phyloP scores from a whole-genome alignment of 2,797 vertebrate genomes.

The Enteromius thamalakanensis region DNA sequence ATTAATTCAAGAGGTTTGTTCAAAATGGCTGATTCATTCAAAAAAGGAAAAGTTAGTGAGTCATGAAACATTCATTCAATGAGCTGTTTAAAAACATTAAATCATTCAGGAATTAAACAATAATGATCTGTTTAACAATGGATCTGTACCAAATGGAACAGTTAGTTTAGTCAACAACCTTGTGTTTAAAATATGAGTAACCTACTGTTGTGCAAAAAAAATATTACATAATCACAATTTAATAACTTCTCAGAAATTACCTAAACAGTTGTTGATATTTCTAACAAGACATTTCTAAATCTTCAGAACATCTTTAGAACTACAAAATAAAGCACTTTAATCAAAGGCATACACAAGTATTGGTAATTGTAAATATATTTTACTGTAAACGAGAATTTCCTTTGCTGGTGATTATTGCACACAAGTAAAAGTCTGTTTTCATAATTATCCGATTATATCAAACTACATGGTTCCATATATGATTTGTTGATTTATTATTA shows the following conservation, averaged over 20 bases:
- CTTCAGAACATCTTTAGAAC: too few relatives aligned
- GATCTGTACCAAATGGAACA: not conserved
- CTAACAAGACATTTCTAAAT: not conserved
- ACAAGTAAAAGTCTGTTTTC: not conserved
- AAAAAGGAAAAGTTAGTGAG: not conserved
- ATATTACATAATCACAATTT: not conserved
- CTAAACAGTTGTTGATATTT: not conserved
- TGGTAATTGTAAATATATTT: not conserved
- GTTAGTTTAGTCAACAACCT: not conserved
- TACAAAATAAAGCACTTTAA: not conserved
- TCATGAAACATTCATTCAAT: not conserved
- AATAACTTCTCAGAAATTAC: not conserved
- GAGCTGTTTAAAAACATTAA: not conserved
- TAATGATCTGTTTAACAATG: not conserved
- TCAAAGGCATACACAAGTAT: not conserved
- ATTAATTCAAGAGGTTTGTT: not conserved
- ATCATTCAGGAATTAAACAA: not conserved
- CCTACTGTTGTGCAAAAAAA: not conserved
- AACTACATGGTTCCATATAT: not conserved
- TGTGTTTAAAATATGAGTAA: not conserved
- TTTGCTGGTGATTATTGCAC: not conserved
- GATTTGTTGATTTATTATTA: not conserved
- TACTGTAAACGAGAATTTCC: not conserved
- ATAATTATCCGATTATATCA: not conserved
- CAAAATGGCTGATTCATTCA: not conserved